A percentile compares a stretch with the other conserved stretches of the same genome.
phyloP scores from a whole-genome alignment of 2,797 vertebrate genomes.

The Sebastes taczanowskii region DNA sequence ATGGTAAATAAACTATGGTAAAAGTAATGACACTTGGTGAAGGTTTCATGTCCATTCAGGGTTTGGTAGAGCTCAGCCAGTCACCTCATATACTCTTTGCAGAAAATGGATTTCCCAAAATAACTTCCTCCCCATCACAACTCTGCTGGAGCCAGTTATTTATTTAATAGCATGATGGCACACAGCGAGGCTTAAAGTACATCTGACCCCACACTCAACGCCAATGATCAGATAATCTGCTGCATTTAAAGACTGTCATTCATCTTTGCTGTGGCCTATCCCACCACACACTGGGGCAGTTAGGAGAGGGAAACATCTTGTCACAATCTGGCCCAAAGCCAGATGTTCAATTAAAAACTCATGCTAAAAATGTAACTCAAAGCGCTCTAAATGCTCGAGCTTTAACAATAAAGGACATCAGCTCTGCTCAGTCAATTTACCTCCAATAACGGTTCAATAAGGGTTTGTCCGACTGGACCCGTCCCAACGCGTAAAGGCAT shows the following conservation, averaged over 20 bases:
- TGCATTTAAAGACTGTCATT: not conserved
- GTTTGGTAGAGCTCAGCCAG: not conserved
- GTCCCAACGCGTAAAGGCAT: conserved; percentile 10
- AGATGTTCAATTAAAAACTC: not conserved
- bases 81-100: not conserved
- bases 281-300: not conserved
- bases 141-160: not conserved
- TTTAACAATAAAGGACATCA: not conserved
- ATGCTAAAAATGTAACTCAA: not conserved
- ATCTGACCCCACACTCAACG: not conserved
- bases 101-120: conserved; percentile 2
- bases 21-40: not conserved
- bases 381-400: not conserved
- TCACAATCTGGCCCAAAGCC: not conserved
- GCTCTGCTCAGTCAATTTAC: conserved; percentile 21
- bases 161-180: not conserved
- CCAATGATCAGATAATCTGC: not conserved
- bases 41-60: not conserved
- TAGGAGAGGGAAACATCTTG: not conserved
- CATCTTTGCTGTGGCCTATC: not conserved
- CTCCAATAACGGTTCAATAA: conserved; percentile 14
- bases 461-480: conserved; percentile 16
- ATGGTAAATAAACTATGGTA: not conserved
- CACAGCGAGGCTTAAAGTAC: not conserved
- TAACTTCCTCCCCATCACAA: not conserved